Base-by-base conservation (phyloP, 1,140 invertebrate genomes). In the Platorchestia sp. region DNA sequence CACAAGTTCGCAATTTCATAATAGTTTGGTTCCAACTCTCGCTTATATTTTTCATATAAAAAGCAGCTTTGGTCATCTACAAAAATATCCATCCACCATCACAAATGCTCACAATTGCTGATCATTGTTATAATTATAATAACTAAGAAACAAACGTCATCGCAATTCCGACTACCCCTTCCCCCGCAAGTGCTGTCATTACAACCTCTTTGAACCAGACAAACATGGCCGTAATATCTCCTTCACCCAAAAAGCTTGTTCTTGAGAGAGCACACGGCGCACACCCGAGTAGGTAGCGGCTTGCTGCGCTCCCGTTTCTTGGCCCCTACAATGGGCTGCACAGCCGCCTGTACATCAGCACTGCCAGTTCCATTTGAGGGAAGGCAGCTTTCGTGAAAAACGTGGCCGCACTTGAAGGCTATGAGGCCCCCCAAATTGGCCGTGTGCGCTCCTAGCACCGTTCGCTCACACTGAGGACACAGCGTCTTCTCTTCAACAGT, bases 351-450 rank as follows among this genome's bases (percentile, higher is more conserved):
- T 22, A 42, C 87, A 5, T 27, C 44, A 42, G 3, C 87, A 27
- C 36, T 27, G 7, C 45, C 43, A 45, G 7, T 47, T 10, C 43
- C 43, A 44, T 91, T 91, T 10, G 44, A 7, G 7, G 89, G 89
- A 7, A 93, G 91, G 47, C 91, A 93, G 14, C 1, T 40, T 1
- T 40, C 44, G 40, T 93, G 91, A 41, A 93, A 93, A 41, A 93
- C 45, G 36, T 93, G 91, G 45, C 91, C 91, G 40, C 91, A 93
- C 91, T 45, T 93, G 91, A 93, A 93, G 7, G 91, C 91, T 93
- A 47, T 45, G 6, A 93, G 91, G 10, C 91, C 91, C 0, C 43
- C 45, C 36, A 40, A 41, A 45, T 93, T 22, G 3, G 22, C 36
- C 7, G 27, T 44, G 16, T 45, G 43, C 14, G 3, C 36, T 10